phyloP scores from a whole-genome alignment of 23 tunicate genomes.

The Aplidium turbinatum region DNA sequence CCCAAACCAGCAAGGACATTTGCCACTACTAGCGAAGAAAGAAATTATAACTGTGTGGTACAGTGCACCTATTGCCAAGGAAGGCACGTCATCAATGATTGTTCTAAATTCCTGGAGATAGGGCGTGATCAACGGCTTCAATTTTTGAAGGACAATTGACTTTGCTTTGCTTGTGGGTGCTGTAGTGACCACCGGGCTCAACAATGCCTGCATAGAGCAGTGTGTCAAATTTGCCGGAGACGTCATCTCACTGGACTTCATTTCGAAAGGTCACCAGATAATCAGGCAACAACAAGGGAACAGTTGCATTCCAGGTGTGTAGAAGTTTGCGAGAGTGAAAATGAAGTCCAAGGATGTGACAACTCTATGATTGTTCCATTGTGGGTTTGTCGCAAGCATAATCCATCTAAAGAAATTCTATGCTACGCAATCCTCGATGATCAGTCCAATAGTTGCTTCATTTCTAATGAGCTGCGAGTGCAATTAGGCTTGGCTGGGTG shows the following conservation, averaged over 20 bases:
- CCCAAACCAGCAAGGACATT: background rate
- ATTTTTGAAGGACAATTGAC: background rate
- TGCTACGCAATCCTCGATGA: conserved; percentile 24
- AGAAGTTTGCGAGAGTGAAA: background rate
- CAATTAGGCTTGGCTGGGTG: background rate
- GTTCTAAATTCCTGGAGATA: background rate
- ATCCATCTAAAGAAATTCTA: conserved; percentile 8
- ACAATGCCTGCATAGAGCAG: background rate
- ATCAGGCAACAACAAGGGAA: background rate
- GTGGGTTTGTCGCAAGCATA: conserved; percentile 2
- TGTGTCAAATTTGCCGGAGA: conserved; percentile 18
- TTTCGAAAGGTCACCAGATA: background rate
- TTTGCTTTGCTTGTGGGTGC: conserved; percentile 6
- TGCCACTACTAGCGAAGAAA: background rate
- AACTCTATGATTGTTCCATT: conserved; percentile 24
- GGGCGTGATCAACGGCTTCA: background rate
- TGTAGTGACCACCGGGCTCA: background rate
- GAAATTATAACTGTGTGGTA: background rate
- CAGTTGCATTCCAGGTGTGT: conserved; percentile 6
- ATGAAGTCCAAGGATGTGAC: background rate
- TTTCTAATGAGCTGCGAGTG: conserved; percentile 7
- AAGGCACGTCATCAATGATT: background rate
- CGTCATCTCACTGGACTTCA: conserved; percentile 2
- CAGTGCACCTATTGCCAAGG: background rate
- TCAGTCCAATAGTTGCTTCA: conserved; percentile 17